Evolutionary conservation across 2,797 vertebrate species (phyloP).

Genomic region (Gila robusta): DNA sequence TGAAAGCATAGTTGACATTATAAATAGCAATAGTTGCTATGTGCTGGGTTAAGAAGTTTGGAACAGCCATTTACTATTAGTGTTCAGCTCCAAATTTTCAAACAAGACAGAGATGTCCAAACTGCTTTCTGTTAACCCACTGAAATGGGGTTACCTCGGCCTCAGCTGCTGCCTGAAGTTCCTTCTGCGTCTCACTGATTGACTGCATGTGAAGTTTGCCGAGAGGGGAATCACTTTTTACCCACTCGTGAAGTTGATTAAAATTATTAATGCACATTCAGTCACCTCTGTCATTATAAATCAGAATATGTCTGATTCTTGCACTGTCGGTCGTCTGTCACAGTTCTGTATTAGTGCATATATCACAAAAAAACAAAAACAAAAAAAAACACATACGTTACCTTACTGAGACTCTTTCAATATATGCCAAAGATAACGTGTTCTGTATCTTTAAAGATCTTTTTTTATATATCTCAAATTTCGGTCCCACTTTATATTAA

Average conservation of each 20-base stretch:
- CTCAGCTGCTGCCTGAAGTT: constrained; percentile 11
- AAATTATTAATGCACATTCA: constrained; percentile 33
- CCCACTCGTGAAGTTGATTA: constrained; percentile 27
- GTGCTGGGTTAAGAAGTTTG: background rate
- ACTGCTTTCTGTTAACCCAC: constrained; percentile 21
- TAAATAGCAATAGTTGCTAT: background rate
- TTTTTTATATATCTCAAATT: background rate
- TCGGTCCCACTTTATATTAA: no score
- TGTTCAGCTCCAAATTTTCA: constrained; percentile 16
- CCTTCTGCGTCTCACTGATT: background rate
- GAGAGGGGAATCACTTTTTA: background rate
- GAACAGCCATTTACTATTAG: constrained; percentile 5
- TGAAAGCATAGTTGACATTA: background rate
- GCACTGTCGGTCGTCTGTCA: background rate
- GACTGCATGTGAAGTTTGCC: constrained; percentile 42
- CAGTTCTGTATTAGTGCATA: background rate
- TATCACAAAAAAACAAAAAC: background rate
- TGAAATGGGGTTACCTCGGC: background rate
- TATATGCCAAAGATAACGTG: background rate
- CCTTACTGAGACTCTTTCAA: background rate
- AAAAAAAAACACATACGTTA: no score
- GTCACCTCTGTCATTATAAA: constrained; percentile 43
- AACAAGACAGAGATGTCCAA: constrained; percentile 34
- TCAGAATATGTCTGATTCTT: constrained; percentile 8
- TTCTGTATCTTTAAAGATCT: background rate